Base-by-base conservation (phyloP, 35 echinoderm and acorn worm genomes). In the Eucidaris tribuloides region DNA sequence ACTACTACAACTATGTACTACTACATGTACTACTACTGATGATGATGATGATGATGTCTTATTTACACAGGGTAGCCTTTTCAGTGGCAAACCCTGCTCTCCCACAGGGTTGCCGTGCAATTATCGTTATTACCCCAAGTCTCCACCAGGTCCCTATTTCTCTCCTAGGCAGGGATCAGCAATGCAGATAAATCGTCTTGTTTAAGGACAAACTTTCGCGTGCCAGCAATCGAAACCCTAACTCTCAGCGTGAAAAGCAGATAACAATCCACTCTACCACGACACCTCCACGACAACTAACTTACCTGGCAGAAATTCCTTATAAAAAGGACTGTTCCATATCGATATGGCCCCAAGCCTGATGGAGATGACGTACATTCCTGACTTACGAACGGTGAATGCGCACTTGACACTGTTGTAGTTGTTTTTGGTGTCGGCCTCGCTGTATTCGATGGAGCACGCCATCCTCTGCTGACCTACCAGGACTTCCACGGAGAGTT, bases 311-410 rank as follows among this genome's bases (percentile, higher is more conserved):
- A 87, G 43, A 37, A 99, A 90, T 2, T 78, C 76, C 62, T 83
- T 93, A 31, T 80, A 79, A 79, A 87, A 99, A 17, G 96, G 96
- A 40, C 91, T 99, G 19, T 83, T 91, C 34, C 41, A 87, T 71
- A 99, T 99, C 9, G 81, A 83, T 30, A 40, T 80, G 3, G 48
- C 59, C 14, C 62, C 76, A 0, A 99, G 68, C 11, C 55, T 74
- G 1, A 93, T 42, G 34, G 74, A 52, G 34, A 93, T 87, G 24
- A 27, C 81, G 54, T 93, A 93, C 0, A 83, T 58, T 9, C 96
- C 96, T 40, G 96, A 87, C 54, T 79, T 56, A 11, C 83, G 79
- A 2, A 93, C 84, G 14, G 96, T 99, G 72, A 99, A 99, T 7
- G 91, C 83, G 1, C 89, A 87, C 18, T 77, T 90, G 58, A 88